Evolutionary conservation across 2,113 vertebrate genomes (phyloP).

Genomic region (Oreochromis spilurus): DNA sequence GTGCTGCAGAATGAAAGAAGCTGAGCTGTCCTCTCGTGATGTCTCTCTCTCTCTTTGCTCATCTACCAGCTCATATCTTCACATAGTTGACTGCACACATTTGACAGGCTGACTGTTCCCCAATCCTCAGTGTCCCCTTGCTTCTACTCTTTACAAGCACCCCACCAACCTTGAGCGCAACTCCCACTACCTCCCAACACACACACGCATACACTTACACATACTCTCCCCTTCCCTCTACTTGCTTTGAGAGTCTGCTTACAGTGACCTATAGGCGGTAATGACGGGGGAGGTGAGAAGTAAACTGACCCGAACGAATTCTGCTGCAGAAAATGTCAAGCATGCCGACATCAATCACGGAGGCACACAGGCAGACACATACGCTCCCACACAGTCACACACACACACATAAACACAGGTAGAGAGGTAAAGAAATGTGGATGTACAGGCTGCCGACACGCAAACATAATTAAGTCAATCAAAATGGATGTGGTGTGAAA

Average conservation of each 20-base stretch:
- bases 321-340: constrained; percentile 67
- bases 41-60: constrained; percentile 38
- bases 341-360: constrained; percentile 42
- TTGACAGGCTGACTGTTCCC: constrained; percentile 45
- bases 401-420: constrained; percentile 9
- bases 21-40: constrained; percentile 49
- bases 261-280: constrained; percentile 63
- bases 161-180: constrained; percentile 38
- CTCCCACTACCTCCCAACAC: not conserved
- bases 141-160: constrained; percentile 21
- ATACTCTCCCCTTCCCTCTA: not conserved
- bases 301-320: constrained; percentile 60
- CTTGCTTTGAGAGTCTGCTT: constrained; percentile 39
- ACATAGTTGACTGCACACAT: constrained; percentile 55
- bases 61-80: constrained; percentile 47
- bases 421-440: not conserved
- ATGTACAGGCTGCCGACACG: not conserved
- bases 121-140: constrained; percentile 29
- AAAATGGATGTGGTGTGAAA: constrained; percentile 15
- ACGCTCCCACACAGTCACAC: not conserved
- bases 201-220: not conserved
- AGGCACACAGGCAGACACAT: not conserved
- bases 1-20: constrained; percentile 44
- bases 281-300: constrained; percentile 53
- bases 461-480: constrained; percentile 25